Evolutionary conservation across 2,888 invertebrate species (phyloP).

Genomic region (Meteorus cinctellus): DNA sequence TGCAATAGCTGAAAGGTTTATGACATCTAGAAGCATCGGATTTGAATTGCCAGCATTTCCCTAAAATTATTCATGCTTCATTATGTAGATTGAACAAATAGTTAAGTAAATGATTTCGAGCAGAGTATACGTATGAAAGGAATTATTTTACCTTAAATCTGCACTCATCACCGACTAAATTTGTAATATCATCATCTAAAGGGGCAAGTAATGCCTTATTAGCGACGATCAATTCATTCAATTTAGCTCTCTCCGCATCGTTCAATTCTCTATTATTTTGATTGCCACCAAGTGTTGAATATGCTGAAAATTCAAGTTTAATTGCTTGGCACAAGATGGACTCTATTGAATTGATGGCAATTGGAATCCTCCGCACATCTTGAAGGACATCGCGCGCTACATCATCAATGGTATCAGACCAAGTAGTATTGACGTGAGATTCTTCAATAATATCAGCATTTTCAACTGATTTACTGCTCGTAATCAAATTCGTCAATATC

Average conservation of each 20-base stretch:
- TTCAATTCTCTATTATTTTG: constrained; percentile 81
- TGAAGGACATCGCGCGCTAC: constrained; percentile 79
- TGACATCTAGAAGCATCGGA: constrained; percentile 86
- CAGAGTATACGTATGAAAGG: not conserved
- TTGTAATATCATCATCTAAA: constrained; percentile 86
- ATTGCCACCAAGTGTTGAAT: constrained; percentile 78
- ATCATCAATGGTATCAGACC: constrained; percentile 65
- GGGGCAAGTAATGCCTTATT: constrained; percentile 90
- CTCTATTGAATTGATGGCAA: constrained; percentile 84
- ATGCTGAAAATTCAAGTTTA: constrained; percentile 87
- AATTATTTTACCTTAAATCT: constrained; percentile 75
- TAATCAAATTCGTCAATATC: constrained; percentile 68
- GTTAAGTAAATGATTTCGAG: not conserved
- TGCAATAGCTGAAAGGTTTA: constrained; percentile 93
- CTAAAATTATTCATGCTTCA: constrained; percentile 50
- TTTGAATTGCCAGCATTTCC: constrained; percentile 73
- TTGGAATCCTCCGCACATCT: constrained; percentile 77
- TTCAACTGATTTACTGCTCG: constrained; percentile 62
- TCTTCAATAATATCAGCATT: constrained; percentile 53
- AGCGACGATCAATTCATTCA: constrained; percentile 89
- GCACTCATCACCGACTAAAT: constrained; percentile 80
- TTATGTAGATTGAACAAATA: not conserved
- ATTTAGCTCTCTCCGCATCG: constrained; percentile 87
- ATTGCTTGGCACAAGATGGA: constrained; percentile 90
- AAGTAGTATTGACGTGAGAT: constrained; percentile 48